A percentile compares a stretch with the other conserved stretches of the same genome.
These are phyloP conservation scores for Euspilapteryx auroguttella DNA, from an alignment of 2,888 invertebrate species.

Conservation along the genomic window DNA sequence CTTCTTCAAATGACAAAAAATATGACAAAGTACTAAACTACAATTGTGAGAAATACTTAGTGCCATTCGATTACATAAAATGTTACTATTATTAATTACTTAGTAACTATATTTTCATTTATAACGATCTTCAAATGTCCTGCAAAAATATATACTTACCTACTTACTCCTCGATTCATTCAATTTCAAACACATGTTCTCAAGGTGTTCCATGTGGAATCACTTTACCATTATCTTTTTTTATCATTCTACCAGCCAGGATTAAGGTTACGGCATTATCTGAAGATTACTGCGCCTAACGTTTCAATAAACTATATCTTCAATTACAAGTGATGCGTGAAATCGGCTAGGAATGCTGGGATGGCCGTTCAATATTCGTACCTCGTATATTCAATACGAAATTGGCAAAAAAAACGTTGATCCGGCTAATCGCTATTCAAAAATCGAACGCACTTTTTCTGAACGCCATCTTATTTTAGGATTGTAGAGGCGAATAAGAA, in stretches of 20 bases:
- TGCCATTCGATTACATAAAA: no score
- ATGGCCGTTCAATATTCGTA: slow-evolving; percentile 1
- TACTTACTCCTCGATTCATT: no score
- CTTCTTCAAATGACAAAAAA: no score
- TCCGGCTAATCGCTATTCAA: slow-evolving; percentile 3
- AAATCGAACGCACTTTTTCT: slow-evolving; percentile 1
- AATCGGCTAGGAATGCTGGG: slow-evolving; percentile 3
- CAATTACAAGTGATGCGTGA: slow-evolving; percentile 3
- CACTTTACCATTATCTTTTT: slow-evolving; percentile 5
- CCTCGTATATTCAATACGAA: neutral
- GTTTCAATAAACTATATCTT: slow-evolving; percentile 4
- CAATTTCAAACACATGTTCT: no score
- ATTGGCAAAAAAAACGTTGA: slow-evolving; percentile 2
- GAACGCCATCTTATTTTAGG: no score
- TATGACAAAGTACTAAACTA: no score
- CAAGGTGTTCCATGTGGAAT: slow-evolving; percentile 1
- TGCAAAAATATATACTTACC: no score
- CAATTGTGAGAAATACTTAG: no score
- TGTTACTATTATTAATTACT: no score
- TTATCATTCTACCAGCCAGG: slow-evolving; percentile 2
- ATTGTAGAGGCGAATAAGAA: no score
- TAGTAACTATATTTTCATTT: no score
- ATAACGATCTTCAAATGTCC: no score
- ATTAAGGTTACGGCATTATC: slow-evolving; percentile 4
- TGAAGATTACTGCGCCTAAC: slow-evolving; percentile 3